A percentile compares a stretch with the other conserved stretches of the same genome.
Conservation (phyloP, 1,140 invertebrate genomes). For the Bilobella aurantiaca region DNA sequence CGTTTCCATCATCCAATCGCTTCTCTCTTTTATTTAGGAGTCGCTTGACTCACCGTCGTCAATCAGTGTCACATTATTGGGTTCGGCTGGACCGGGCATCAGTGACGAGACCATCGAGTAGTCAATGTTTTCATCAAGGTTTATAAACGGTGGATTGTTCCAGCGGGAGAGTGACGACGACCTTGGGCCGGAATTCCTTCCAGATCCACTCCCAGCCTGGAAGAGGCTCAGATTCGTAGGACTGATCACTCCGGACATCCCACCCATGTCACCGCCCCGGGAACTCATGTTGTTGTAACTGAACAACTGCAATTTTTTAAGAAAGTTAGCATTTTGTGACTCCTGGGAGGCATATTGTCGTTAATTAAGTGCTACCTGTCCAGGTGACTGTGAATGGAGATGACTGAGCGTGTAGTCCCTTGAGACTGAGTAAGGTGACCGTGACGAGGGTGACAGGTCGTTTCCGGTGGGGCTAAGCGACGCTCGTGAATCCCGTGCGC, state of each 20-base stretch:
- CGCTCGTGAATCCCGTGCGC: conserved; percentile 27
- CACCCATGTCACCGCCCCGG: conserved; percentile 44
- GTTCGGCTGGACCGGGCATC: conserved; percentile 49
- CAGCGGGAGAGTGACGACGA: conserved; percentile 60
- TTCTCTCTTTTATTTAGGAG: not conserved
- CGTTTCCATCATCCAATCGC: not conserved
- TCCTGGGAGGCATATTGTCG: too few species aligned
- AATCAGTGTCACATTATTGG: conserved; percentile 57
- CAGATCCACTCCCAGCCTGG: conserved; percentile 58
- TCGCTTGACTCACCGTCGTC: conserved; percentile 50
- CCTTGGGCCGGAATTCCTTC: conserved; percentile 48
- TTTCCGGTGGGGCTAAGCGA: conserved; percentile 35
- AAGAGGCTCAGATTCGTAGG: conserved; percentile 80
- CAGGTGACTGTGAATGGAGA: conserved; percentile 35
- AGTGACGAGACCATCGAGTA: conserved; percentile 80
- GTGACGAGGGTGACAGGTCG: conserved; percentile 24
- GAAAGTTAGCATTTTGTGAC: conserved; percentile 11
- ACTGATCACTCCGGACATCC: conserved; percentile 69
- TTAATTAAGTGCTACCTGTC: too few species aligned
- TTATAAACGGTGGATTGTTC: conserved; percentile 69
- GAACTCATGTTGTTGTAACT: conserved; percentile 72
- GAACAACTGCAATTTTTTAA: conserved; percentile 68
- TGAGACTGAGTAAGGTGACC: conserved; percentile 30
- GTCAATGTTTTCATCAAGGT: conserved; percentile 72
- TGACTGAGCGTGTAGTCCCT: conserved; percentile 35